Base-by-base conservation (phyloP, 2,888 invertebrate species). In the Meta bourneti region DNA sequence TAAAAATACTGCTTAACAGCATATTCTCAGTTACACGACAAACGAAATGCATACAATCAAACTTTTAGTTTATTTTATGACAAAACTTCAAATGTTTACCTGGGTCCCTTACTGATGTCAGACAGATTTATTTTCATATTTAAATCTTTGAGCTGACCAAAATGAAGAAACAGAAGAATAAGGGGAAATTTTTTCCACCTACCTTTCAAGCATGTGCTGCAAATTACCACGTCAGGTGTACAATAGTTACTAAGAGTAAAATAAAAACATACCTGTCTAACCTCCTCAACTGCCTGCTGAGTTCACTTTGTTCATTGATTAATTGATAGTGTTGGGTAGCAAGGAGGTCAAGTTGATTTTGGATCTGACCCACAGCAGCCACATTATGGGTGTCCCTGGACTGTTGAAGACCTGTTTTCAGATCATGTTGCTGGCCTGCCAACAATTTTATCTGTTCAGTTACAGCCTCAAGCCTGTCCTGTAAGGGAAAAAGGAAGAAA, bases 391-490 rank as follows among this genome's bases (percentile, higher is more conserved):
- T 93, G 72, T 95, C 95, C 91, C 94, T 94, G 7, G 94, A 94
- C 79, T 94, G 94, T 70, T 94, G 94, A 51, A 95, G 94, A 88
- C 95, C 94, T 16, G 94, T 94, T 87, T 95, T 94, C 81, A 95
- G 94, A 79, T 95, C 95, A 82, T 95, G 95, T 82, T 95, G 95
- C 91, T 95, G 94, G 87, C 92, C 91, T 11, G 92, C 91, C 87
- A 93, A 88, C 81, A 93, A 69, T 20, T 95, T 94, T 91, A 96
- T 93, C 93, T 95, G 95, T 71, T 95, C 95, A 16, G 94, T 95
- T 72, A 96, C 95, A 88, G 94, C 95, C 86, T 95, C 94, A 93
- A 96, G 94, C 90, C 95, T 94, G 93, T 95, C 95, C 95, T 95
- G 19, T 19, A 78, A 80, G 19, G n/a, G 74, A 49, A n/a, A 70